Base-by-base conservation (phyloP, 2,797 vertebrate species). In the Emys orbicularis region DNA sequence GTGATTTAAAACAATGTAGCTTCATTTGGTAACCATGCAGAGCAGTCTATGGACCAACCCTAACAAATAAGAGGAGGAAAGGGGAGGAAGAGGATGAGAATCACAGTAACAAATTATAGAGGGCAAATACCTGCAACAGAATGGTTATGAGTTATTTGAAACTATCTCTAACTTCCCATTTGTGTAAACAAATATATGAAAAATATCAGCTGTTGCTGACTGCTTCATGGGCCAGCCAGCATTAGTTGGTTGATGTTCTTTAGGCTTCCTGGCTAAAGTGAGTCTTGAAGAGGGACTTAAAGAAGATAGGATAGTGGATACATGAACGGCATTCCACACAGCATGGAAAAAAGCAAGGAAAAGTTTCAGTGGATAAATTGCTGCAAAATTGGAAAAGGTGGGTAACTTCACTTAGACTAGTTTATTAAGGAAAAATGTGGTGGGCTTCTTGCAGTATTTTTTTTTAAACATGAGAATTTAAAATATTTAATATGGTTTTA, bases 401-500 rank as follows among this genome's bases (percentile, higher is more conserved):
- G 97, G 94, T 94, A 94, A 96, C 74, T 95, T 94, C 93, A 95
- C 92, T 95, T 97, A 83, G 2, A 77, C 59, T 91, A 97, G 77
- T 89, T 96, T 91, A 93, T 96, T 92, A 85, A 89, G 91, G 94
- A 96, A 91, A 88, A 94, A 91, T 61, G 34, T 81, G 95, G 90
- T 94, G 87, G 91, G 82, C 94, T 95, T 96, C 89, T 87, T 95
- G 94, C 92, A 97, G 57, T 93, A 84, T 96, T 82, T 97, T 97
- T 97, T 93, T 87, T 89, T 94, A 81, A 95, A 93, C 89, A 93
- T 95, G 61, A 96, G 89, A 97, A 97, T 97, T 82, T 97, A 94
- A 98, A 98, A 88, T 90, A 96, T 97, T 97, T 97, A 84, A 83
- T 95, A 47, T 2, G 0, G 83, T 56, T 92, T 97, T 94, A 95